Base-by-base conservation (phyloP, 1,140 invertebrate genomes). In the Lordiphosa mommai region DNA sequence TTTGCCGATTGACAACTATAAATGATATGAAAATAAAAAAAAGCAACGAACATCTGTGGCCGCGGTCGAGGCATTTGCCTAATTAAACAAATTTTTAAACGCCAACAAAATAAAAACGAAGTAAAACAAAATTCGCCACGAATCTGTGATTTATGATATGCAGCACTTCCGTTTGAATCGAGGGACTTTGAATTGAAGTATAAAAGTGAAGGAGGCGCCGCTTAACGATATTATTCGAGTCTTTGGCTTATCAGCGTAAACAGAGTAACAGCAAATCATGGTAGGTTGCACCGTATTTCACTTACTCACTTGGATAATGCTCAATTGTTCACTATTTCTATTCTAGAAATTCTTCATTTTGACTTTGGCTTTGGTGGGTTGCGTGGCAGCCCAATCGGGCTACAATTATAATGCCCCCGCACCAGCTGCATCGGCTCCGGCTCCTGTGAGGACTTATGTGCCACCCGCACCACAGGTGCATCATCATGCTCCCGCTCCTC, bases 141-240 rank as follows among this genome's bases (percentile, higher is more conserved):
- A 46, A 46, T 40, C 20, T 51, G 43, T 84, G 77, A 84, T 84
- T 84, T 67, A 84, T 84, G 72, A 65, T 59, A 50, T 64, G 49
- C 63, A 69, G 40, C 55, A 70, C 79, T 84, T 85, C 72, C 68
- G 77, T 84, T 84, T 65, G 38, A 12, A 13, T 10, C 30, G 23
- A 10, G 10, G 16, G 29, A 57, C 48, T 63, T 63, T 52, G 47
- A 23, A 9, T 17, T 23, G 27, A 53, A 41, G 61, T 82, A 82
- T 84, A 84, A 84, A 84, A 84, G 77, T 61, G 49, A 52, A 60
- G 66, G 44, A 68, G 64, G 27, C 27, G 14, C n/a, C 4, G 57
- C 36, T 37, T 12, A 8, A 55, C 47, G 50, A 55, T 61, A 77
- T 72, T 84, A 77, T 84, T 77, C 72, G 60, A 64, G 58, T 68